Evolutionary conservation across 2,797 vertebrate species (phyloP).

Genomic region (Hippocampus kuda): DNA sequence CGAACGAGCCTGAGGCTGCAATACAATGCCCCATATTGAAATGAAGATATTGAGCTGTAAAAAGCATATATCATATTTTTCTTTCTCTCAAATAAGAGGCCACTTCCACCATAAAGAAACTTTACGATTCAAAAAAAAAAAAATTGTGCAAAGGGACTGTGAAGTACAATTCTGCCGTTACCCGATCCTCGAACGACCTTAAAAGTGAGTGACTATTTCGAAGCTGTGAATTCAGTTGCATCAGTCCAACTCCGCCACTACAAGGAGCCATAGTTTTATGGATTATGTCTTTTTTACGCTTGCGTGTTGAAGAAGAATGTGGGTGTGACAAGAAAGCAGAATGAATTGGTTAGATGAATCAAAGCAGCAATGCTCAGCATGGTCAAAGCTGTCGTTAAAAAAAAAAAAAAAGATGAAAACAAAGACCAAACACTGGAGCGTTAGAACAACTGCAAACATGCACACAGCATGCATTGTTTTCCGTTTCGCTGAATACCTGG

Average conservation of each 20-base stretch:
- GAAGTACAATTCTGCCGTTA: background rate
- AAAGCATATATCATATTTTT: background rate
- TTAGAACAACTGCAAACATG: constrained; percentile 25
- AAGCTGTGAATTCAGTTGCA: constrained; percentile 9
- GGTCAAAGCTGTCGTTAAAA: constrained; percentile 20
- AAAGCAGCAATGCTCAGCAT: constrained; percentile 14
- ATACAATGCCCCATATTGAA: background rate
- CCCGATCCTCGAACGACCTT: background rate
- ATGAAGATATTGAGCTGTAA: background rate
- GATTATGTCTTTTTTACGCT: constrained; percentile 9
- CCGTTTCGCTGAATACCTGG: constrained; percentile 70
- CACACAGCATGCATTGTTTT: constrained; percentile 34
- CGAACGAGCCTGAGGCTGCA: constrained; percentile 3
- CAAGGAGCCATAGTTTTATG: constrained; percentile 27
- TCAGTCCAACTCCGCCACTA: constrained; percentile 32
- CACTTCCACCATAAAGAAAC: background rate
- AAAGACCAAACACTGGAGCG: constrained; percentile 13
- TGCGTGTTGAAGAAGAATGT: constrained; percentile 12
- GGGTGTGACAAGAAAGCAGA: background rate
- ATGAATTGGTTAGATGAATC: background rate
- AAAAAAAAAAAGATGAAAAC: constrained; percentile 7
- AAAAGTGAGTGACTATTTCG: background rate
- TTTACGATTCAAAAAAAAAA: background rate
- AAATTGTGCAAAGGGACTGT: background rate
- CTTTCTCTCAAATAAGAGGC: background rate